Percentiles rank a stretch among this genome's conserved stretches.
phyloP scores from a whole-genome alignment of 2,888 invertebrate species.

The Drosophila kambysellisi region DNA sequence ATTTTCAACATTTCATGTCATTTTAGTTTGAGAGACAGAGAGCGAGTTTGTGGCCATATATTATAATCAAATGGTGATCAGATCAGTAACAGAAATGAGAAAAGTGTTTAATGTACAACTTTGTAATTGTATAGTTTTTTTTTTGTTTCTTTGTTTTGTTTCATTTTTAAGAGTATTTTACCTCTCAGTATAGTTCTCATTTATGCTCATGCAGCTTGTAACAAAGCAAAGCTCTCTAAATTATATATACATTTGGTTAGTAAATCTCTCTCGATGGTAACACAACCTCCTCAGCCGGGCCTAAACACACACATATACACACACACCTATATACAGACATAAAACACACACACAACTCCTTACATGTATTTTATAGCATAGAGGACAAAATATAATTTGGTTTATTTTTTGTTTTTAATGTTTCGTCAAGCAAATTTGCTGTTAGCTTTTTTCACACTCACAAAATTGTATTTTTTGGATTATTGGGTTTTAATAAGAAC shows the following conservation, averaged over 20 bases:
- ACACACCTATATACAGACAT: conserved; percentile 13
- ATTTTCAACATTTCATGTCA: conserved; percentile 29
- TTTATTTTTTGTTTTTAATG: conserved; percentile 3
- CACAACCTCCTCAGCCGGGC: conserved; percentile 38
- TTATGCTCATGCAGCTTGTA: conserved; percentile 1
- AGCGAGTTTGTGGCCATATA: conserved; percentile 61
- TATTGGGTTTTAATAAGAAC: conserved; percentile 10
- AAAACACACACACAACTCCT: conserved; percentile 16
- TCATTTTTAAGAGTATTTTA: conserved; percentile 41
- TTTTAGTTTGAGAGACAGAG: conserved; percentile 7
- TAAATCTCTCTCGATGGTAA: conserved; percentile 33
- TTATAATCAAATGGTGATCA: conserved; percentile 15
- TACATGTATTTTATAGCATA: conserved; percentile 49
- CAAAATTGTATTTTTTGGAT: background rate
- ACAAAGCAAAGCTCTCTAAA: conserved; percentile 34
- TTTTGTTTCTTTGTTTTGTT: conserved; percentile 12
- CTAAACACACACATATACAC: conserved; percentile 17
- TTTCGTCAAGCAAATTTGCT: conserved; percentile 15
- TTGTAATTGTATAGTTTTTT: conserved; percentile 24
- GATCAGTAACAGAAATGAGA: conserved; percentile 8
- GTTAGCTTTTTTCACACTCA: conserved; percentile 17
- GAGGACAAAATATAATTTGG: conserved; percentile 6
- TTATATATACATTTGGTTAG: conserved; percentile 22
- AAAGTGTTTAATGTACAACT: conserved; percentile 4
- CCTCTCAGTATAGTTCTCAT: conserved; percentile 34